A percentile compares a stretch with the other conserved stretches of the same genome.
phyloP scores from a whole-genome alignment of 2,113 vertebrate species.

The Pantherophis guttatus region DNA sequence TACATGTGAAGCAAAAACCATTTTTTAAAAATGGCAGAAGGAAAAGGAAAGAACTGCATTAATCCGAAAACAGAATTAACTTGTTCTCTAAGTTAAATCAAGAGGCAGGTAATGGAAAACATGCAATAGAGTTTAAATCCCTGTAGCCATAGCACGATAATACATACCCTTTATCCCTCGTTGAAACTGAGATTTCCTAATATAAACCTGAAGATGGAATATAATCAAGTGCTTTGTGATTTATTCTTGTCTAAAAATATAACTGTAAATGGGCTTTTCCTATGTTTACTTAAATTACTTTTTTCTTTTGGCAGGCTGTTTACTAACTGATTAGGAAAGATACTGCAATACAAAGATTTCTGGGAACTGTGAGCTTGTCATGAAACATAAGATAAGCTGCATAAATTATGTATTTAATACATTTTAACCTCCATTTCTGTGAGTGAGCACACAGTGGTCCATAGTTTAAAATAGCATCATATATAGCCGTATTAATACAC shows the following conservation, averaged over 20 bases:
- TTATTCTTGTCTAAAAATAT: constrained; percentile 7
- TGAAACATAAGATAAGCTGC: not conserved
- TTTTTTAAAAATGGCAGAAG: too few relatives aligned
- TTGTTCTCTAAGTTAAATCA: not conserved
- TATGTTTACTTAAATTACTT: not conserved
- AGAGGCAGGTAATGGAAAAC: too few relatives aligned
- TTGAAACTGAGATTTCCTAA: not conserved
- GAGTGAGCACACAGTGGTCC: not conserved
- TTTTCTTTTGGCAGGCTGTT: not conserved
- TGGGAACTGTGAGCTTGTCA: not conserved
- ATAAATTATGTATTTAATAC: not conserved
- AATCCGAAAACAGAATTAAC: not conserved
- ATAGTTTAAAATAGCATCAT: not conserved
- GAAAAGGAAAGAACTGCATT: not conserved
- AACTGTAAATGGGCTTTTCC: not conserved
- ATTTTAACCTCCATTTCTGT: not conserved
- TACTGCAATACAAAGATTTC: not conserved
- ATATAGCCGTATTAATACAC: not conserved
- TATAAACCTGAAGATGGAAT: not conserved
- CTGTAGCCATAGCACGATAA: not conserved
- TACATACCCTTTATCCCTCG: not conserved
- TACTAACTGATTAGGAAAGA: not conserved
- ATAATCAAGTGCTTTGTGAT: not conserved
- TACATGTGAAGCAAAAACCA: not conserved
- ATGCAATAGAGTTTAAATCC: not conserved